phyloP scores from a whole-genome alignment of 2,888 invertebrate genomes.

The Dioctria linearis region DNA sequence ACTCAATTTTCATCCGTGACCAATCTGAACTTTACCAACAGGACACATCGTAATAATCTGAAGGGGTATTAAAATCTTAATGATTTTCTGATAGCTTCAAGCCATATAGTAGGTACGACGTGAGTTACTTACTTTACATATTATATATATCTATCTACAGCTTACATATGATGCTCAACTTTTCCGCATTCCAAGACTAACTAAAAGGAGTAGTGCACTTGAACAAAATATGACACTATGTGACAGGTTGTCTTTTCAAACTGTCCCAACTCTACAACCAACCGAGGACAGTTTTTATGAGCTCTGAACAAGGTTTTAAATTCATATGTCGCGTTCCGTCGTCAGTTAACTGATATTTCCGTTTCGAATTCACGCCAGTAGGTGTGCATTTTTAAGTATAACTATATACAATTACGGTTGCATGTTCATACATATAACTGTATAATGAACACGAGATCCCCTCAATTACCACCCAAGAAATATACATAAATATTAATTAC shows the following conservation, averaged over 20 bases:
- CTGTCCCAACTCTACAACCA: background rate
- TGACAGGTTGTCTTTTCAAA: background rate
- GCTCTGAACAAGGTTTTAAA: background rate
- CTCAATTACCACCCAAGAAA: conserved; percentile 28
- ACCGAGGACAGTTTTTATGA: background rate
- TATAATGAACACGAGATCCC: conserved; percentile 3
- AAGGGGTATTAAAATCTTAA: background rate
- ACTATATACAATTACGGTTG: background rate
- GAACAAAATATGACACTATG: conserved; percentile 23
- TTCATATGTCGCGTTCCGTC: background rate
- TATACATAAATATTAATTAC: conserved; percentile 30
- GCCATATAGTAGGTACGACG: background rate
- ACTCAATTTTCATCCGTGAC: conserved; percentile 37
- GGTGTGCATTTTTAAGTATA: conserved; percentile 16
- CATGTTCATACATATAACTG: conserved; percentile 13
- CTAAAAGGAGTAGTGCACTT: background rate
- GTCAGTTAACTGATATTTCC: too few species aligned
- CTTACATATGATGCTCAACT: background rate
- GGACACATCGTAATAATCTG: background rate
- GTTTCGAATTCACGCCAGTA: background rate
- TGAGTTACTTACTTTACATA: background rate
- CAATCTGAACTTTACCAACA: background rate
- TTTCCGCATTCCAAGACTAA: background rate
- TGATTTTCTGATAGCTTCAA: background rate
- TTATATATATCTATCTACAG: too few species aligned